These are phyloP conservation scores for Melanerpes formicivorus DNA, from an alignment of 2,113 vertebrate genomes.

Conservation along the genomic window DNA sequence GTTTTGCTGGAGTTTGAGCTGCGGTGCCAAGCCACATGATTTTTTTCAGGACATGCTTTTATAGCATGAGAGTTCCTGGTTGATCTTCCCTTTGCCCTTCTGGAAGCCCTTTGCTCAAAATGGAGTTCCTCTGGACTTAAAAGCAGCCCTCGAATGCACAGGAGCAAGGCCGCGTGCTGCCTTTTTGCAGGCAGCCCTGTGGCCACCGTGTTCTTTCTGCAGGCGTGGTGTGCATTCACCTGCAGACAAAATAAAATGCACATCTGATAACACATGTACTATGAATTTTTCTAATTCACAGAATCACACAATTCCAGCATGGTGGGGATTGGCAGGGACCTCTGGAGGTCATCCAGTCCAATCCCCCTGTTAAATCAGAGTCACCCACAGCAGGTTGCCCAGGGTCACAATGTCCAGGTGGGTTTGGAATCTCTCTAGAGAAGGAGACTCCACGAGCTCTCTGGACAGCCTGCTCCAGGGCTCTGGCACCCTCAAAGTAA, in stretches of 20 bases:
- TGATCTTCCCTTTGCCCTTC: not conserved
- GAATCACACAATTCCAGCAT: too few relatives aligned
- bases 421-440: too few relatives aligned
- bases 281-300: not conserved
- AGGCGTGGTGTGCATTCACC: not conserved
- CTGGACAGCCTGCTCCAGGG: too few relatives aligned
- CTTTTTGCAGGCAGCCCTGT: not conserved
- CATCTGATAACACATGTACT: not conserved
- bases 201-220: not conserved
- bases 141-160: not conserved
- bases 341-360: too few relatives aligned
- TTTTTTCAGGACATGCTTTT: not conserved
- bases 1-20: not conserved
- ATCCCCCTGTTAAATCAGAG: too few relatives aligned
- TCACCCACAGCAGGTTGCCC: too few relatives aligned
- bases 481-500: too few relatives aligned
- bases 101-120: not conserved
- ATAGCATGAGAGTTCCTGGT: not conserved
- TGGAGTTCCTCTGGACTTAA: not conserved
- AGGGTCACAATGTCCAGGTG: too few relatives aligned
- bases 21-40: rapidly evolving
- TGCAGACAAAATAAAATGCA: not conserved
- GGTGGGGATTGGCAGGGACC: too few relatives aligned
- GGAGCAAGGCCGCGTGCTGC: not conserved
- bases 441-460: too few relatives aligned